Evolutionary conservation across 1,140 invertebrate species (phyloP), one percentile per base, ranked within the genome.

Genomic region (Lanistes nyassanus): DNA sequence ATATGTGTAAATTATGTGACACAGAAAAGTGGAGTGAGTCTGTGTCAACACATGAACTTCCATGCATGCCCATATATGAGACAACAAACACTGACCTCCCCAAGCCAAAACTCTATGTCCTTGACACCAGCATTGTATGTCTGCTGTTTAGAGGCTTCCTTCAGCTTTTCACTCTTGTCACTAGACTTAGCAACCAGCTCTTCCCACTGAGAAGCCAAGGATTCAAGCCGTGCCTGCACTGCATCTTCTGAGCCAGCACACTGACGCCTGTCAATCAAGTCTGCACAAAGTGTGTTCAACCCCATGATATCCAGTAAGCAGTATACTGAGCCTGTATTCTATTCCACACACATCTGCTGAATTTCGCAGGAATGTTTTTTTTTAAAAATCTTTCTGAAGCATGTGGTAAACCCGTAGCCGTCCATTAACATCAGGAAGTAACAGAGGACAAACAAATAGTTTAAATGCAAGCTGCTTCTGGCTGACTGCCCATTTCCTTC

Each of bases 41-140:
- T 60, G n/a, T 23, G n/a, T 23, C 51, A 11, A 60, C 56, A 60
- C 56, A 64, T 23, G 11, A 3, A 16, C 56, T 26, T 60, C 13
- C 56, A 60, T 31, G 29, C 56, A 26, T 65, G 62, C 26, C 3
- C 3, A 31, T 36, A 23, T 11, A 26, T 11, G 9, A 29, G 56
- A 29, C 56, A 3, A 53, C 34, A 75, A 42, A 29, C n/a, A 75
- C 81, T 67, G 64, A 98, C 96, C 92, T 99, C 98, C 79, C 97
- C 98, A 39, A 99, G 93, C 98, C 98, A 99, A 90, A 99, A 99
- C 90, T 99, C 98, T 78, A 99, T 93, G 92, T 99, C 98, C 89
- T 99, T 99, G 47, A 99, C 97, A 47, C 97, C 98, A 76, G 98
- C 98, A 90, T 99, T 99, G 90, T 99, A 99, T 0, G 97, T 98